Conservation (phyloP, 2,797 vertebrate genomes). For the Melanitta fusca region DNA sequence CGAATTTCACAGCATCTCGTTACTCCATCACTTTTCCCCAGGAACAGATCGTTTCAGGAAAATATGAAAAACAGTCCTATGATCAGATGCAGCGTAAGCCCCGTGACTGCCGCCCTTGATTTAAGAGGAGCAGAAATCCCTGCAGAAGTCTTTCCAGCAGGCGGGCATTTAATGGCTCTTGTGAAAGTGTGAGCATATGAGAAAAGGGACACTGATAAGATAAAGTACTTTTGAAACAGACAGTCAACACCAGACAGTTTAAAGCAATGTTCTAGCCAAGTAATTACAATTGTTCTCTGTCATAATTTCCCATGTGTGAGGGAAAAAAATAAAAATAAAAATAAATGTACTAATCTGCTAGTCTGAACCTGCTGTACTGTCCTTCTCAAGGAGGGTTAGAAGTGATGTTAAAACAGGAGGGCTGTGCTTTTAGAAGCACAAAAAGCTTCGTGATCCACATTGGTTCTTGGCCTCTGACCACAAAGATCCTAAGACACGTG, state of each 20-base stretch:
- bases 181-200: conserved; percentile 27
- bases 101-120: conserved; percentile 29
- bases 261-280: conserved; percentile 22
- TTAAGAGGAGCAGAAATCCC: conserved; percentile 58
- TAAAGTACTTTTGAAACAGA: conserved; percentile 24
- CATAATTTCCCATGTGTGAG: neutral
- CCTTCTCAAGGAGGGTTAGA: neutral
- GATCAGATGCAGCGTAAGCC: conserved; percentile 20
- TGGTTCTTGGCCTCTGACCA: neutral
- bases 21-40: neutral
- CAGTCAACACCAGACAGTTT: conserved; percentile 7
- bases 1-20: neutral
- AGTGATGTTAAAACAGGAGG: neutral
- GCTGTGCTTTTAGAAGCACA: neutral
- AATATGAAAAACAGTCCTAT: conserved; percentile 18
- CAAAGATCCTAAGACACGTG: neutral
- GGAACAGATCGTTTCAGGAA: conserved; percentile 2
- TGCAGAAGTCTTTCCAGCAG: conserved; percentile 22
- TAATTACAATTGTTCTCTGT: neutral
- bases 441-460: neutral
- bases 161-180: conserved; percentile 47
- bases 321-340: neutral
- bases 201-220: conserved; percentile 33
- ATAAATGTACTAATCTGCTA: neutral
- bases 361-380: neutral